A percentile compares a stretch with the other conserved stretches of the same genome.
Evolutionary conservation across 2,113 vertebrate genomes (phyloP).

Genomic region (Nansenia antarctica): DNA sequence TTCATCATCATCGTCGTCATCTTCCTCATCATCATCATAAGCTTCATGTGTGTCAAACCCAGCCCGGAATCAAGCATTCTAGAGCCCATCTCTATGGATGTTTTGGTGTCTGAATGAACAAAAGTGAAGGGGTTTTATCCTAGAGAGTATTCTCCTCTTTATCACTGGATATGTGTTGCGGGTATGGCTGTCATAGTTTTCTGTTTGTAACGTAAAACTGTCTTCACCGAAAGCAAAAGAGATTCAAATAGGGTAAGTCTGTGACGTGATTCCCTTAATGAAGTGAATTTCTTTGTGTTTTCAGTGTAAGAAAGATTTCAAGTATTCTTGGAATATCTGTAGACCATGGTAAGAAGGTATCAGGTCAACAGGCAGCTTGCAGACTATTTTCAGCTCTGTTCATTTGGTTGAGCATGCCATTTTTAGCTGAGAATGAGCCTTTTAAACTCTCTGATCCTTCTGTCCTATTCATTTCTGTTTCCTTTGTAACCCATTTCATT

Average conservation of each 20-base stretch:
- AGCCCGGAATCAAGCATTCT: not conserved
- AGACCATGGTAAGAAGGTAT: conserved; percentile 95
- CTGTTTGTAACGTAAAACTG: not conserved
- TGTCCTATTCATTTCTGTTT: conserved; percentile 43
- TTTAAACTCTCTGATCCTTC: conserved; percentile 33
- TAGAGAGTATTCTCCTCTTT: not conserved
- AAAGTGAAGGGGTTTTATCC: not conserved
- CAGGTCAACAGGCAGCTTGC: conserved; percentile 74
- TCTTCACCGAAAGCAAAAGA: not conserved
- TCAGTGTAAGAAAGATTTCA: conserved; percentile 99
- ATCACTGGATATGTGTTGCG: not conserved
- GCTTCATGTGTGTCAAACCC: conserved; percentile 11
- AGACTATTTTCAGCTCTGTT: conserved; percentile 45
- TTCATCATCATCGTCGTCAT: conserved; percentile 30
- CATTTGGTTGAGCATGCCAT: conserved; percentile 56
- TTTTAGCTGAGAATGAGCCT: conserved; percentile 39
- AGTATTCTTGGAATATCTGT: conserved; percentile 99
- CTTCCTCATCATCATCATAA: conserved; percentile 6
- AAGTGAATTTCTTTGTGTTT: conserved; percentile 96
- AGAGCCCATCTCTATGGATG: not conserved
- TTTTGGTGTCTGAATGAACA: not conserved
- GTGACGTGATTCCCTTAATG: conserved; percentile 68
- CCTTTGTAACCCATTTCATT: conserved; percentile 23
- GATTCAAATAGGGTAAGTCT: conserved; percentile 30
- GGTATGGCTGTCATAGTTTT: not conserved